These are phyloP conservation scores for Euura lappo DNA, from an alignment of 1,140 invertebrate genomes.

Conservation along the genomic window DNA sequence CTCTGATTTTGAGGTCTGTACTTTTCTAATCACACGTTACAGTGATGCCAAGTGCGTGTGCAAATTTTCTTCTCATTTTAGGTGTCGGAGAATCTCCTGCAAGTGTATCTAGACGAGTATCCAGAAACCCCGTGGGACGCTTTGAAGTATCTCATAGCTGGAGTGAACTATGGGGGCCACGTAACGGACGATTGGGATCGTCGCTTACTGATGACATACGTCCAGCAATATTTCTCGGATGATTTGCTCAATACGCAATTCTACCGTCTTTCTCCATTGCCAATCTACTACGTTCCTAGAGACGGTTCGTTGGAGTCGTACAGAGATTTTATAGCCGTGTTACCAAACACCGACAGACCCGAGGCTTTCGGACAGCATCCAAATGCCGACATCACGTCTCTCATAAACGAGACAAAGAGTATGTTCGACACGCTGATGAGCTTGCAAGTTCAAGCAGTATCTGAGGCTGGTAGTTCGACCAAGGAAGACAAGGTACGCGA, in stretches of 20 bases:
- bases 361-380: slow-evolving; percentile 89
- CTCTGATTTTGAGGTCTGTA: slow-evolving; percentile 81
- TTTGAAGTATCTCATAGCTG: slow-evolving; percentile 88
- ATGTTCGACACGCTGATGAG: slow-evolving; percentile 84
- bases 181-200: slow-evolving; percentile 96
- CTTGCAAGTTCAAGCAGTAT: slow-evolving; percentile 72
- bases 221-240: slow-evolving; percentile 81
- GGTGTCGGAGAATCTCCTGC: slow-evolving; percentile 82
- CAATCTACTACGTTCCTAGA: slow-evolving; percentile 80
- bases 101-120: slow-evolving; percentile 84
- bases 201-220: slow-evolving; percentile 79
- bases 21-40: slow-evolving; percentile 8
- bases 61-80: slow-evolving; percentile 40
- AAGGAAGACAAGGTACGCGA: slow-evolving; percentile 74
- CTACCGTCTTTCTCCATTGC: slow-evolving; percentile 73
- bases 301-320: slow-evolving; percentile 83
- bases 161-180: slow-evolving; percentile 93
- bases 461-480: slow-evolving; percentile 58
- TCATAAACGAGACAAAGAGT: slow-evolving; percentile 76
- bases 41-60: background rate
- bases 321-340: slow-evolving; percentile 75
- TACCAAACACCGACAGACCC: slow-evolving; percentile 79
- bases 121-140: slow-evolving; percentile 89
- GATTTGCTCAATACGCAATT: slow-evolving; percentile 68
- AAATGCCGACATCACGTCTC: slow-evolving; percentile 89